Evolutionary conservation across 2,888 invertebrate genomes (phyloP), one percentile per base, ranked within the genome.

Genomic region (Callyntrura sp.): DNA sequence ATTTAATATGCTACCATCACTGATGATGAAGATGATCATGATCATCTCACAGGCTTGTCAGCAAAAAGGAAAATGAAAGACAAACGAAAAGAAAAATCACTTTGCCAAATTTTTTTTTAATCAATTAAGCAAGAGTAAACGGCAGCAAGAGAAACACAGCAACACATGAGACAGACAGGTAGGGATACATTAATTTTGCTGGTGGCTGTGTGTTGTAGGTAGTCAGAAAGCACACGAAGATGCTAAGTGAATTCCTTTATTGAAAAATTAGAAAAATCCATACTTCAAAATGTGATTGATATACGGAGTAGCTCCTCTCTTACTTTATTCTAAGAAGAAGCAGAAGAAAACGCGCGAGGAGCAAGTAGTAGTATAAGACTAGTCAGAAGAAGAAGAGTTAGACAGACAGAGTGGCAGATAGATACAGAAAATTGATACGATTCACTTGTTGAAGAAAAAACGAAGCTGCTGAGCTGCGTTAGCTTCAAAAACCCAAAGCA

Each of bases 211-310:
- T 43, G 87, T 81, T 62, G 68, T 83, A 51, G 68, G 68, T 79
- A 35, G 82, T 28, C 6, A 45, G 35, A 25, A 55, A 35, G 70
- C 87, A 68, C 88, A 88, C 82, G 88, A 82, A 78, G 85, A 60
- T 68, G 79, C 28, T 84, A 70, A 81, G 82, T 88, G 88, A 88
- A 88, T 84, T 87, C 78, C 83, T 84, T 88, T 83, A 88, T 88
- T 88, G 88, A 88, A 88, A 88, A 88, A 84, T 88, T 88, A 84
- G 88, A 84, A 84, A 88, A 88, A 88, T 88, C 88, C 78, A 88
- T 84, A 83, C 88, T 88, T 88, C 88, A 88, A 88, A 88, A 88
- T 84, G 76, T 91, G 91, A 91, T 91, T 91, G 91, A 91, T 91
- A 91, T 91, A 91, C 91, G 60, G 91, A 91, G 91, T 89, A 89